phyloP scores from a whole-genome alignment of 1,140 invertebrate species.

The Zaprionus davidi region DNA sequence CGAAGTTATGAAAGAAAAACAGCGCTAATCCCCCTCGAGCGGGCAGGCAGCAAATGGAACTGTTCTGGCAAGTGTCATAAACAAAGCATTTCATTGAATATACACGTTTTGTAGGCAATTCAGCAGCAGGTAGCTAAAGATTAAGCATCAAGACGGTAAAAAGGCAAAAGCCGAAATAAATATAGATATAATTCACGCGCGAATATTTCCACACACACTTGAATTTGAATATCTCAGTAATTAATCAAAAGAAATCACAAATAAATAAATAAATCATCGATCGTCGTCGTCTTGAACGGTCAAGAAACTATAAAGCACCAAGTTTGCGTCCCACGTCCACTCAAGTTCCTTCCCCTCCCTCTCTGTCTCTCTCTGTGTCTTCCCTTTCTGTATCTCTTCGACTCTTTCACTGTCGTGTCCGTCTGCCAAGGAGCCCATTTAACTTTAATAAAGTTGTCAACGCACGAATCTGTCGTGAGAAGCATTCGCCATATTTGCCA shows the following conservation, averaged over 20 bases:
- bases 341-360: constrained; percentile 3
- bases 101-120: constrained; percentile 8
- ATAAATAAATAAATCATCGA: constrained; percentile 77
- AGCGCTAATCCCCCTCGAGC: constrained; percentile 46
- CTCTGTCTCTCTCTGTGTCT: neutral
- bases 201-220: constrained; percentile 74
- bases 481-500: constrained; percentile 43
- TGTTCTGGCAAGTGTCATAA: constrained; percentile 60
- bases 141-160: constrained; percentile 13
- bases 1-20: constrained; percentile 25
- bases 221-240: constrained; percentile 79
- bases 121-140: constrained; percentile 40
- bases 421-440: constrained; percentile 63
- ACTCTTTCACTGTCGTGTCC: neutral
- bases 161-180: constrained; percentile 26
- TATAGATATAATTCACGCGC: constrained; percentile 45
- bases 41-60: constrained; percentile 26
- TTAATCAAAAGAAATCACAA: constrained; percentile 67
- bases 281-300: constrained; percentile 66
- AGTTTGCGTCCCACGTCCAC: constrained; percentile 57
- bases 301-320: constrained; percentile 80
- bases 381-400: neutral
- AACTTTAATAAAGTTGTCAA: constrained; percentile 79
- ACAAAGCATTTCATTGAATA: constrained; percentile 55
- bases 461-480: constrained; percentile 74